Base-by-base conservation (phyloP, 2,113 vertebrate species). In the Tyrannus savana region DNA sequence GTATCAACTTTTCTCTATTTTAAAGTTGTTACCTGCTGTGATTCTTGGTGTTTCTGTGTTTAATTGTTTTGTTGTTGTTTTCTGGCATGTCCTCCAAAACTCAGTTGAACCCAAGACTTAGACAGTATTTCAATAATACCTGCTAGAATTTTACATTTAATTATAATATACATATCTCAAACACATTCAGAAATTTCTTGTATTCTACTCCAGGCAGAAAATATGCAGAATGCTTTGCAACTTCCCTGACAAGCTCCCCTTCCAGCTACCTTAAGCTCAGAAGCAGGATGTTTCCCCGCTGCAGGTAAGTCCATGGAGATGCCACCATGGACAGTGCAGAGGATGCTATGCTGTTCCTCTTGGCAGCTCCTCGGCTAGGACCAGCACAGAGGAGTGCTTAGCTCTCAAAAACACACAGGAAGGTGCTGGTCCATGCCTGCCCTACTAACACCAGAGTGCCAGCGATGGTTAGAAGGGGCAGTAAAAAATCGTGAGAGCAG, bases 301-400 rank as follows among this genome's bases (percentile, higher is more conserved):
- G 15, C 33, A 46, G 64, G 7, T 19, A 60, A 11, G 62, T 63
- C 56, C 62, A 19, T 22, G 37, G 31, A 83, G 50, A 23, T 10
- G 22, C 31, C 64, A 33, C 7, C 39, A 63, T 21, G 39, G 39
- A 42, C 27, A 64, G 7, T 0, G 11, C 67, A 58, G 47, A 55
- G 8, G 24, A 63, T 37, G 25, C 16, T 17, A n/a, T 5, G 60
- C 37, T 41, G 24, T 3, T 82, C 42, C 19, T 69, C 66, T 33
- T 0, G 0, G 28, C 0, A 1, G 9, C 15, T 79, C 7, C 52
- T 49, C 60, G 44, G 47, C 49, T 14, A 33, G 22, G 14, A 52
- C 2, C 37, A 49, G 56, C 42, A 58, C 10, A 67, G 69, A 16
- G 24, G 27, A 62, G 7, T 4, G 9, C 5, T 31, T n/a, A 8